Conservation (phyloP, 2,797 vertebrate species). For the Gymnopithys bicolor region DNA sequence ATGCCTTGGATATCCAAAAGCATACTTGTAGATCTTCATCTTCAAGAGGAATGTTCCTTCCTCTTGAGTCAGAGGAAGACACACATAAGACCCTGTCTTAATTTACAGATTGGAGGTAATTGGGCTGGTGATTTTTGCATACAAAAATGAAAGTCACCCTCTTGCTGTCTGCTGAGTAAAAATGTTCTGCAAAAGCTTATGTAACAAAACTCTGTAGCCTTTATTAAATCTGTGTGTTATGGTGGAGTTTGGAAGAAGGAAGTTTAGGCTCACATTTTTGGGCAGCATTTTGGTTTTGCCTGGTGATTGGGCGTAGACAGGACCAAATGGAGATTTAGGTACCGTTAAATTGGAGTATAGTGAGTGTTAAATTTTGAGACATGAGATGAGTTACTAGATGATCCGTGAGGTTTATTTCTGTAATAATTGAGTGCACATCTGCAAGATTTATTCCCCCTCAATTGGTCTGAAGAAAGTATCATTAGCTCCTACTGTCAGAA, state of each 20-base stretch:
- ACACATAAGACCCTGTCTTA: neutral
- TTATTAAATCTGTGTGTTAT: neutral
- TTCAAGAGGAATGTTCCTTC: neutral
- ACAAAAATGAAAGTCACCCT: neutral
- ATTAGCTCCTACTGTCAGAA: neutral
- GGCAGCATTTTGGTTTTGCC: neutral
- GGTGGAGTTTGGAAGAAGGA: neutral
- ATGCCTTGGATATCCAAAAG: neutral
- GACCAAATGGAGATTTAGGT: neutral
- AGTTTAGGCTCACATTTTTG: neutral
- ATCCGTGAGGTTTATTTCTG: neutral
- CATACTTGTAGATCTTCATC: neutral
- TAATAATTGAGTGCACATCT: neutral
- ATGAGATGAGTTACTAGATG: neutral
- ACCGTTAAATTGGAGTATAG: neutral
- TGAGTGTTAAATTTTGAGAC: neutral
- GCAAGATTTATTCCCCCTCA: neutral
- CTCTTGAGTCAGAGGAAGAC: neutral
- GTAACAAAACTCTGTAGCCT: neutral
- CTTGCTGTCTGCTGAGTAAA: neutral
- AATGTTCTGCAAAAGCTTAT: neutral
- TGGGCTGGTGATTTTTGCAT: neutral
- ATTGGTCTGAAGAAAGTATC: neutral
- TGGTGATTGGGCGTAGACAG: neutral
- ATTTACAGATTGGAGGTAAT: neutral